Base-by-base conservation (phyloP, 2,888 invertebrate species). In the Ernsta delagoae region DNA sequence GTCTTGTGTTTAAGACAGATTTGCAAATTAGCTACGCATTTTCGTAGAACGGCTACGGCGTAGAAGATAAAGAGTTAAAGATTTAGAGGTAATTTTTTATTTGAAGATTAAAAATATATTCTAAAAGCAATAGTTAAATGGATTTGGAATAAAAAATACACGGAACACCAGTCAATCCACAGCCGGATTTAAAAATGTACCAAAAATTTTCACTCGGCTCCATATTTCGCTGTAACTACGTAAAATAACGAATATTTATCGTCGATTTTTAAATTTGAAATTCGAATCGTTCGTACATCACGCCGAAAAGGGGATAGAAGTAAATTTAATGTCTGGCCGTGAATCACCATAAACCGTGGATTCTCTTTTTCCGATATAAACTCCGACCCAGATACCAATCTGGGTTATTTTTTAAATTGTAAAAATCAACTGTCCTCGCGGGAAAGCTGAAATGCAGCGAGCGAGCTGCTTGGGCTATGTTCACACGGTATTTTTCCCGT, bases 341-440 rank as follows among this genome's bases (percentile, higher is more conserved):
- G 59, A 59, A 66, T 66, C 66, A 67, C 67, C 54, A 67, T 61
- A 61, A 61, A 67, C 16, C 39, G 53, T 34, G 54, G 54, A 56
- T 54, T 60, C 65, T 53, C 65, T 59, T 65, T 54, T 60, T 34
- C 59, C 59, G 41, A 54, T 60, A 34, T 54, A 66, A 66, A 67
- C 43, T 67, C 41, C 63, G 66, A 67, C 67, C 67, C 31, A 67
- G 67, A 67, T 67, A 67, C 56, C 56, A 67, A 67, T 67, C 67
- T 67, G 45, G 67, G 67, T 66, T 66, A 67, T 67, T 67, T 67
- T 65, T 61, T 56, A 67, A 67, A 67, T 61, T 60, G 67, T 61
- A 41, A 61, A 67, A 67, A 67, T 67, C 67, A 67, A 67, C 67
- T 67, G 60, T 67, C 67, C 67, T 67, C 67, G 16, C 66, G 60